A percentile compares a stretch with the other conserved stretches of the same genome.
Conservation (phyloP, 1,140 invertebrate genomes). For the Sarcophaga peregrina region DNA sequence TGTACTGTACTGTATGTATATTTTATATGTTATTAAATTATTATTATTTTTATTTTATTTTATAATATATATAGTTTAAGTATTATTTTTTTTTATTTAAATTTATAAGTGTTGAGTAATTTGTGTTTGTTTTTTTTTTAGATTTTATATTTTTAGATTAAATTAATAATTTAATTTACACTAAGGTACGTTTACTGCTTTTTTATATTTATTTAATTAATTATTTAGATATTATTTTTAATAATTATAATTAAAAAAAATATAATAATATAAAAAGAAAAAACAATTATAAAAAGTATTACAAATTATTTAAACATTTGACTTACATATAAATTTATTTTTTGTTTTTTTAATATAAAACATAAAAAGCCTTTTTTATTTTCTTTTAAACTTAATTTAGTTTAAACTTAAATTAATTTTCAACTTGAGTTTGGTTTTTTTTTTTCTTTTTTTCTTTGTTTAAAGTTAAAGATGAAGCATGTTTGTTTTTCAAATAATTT, state of each 20-base stretch:
- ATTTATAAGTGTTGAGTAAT: constrained; percentile 16
- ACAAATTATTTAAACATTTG: too few species aligned
- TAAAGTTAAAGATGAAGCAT: too few species aligned
- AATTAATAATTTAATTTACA: constrained; percentile 30
- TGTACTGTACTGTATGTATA: background rate
- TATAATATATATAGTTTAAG: background rate
- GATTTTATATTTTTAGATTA: constrained; percentile 20
- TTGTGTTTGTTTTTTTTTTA: constrained; percentile 6
- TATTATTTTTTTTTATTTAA: background rate
- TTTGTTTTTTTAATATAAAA: too few species aligned
- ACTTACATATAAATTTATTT: too few species aligned
- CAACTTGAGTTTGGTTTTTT: too few species aligned
- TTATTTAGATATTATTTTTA: constrained; percentile 26
- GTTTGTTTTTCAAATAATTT: too few species aligned
- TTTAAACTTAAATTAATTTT: too few species aligned
- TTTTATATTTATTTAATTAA: background rate
- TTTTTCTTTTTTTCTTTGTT: too few species aligned
- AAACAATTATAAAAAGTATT: too few species aligned
- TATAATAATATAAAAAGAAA: too few species aligned
- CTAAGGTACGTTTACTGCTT: constrained; percentile 39
- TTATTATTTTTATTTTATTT: background rate
- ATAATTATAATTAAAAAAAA: background rate
- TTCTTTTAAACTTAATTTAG: too few species aligned
- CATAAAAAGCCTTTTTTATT: too few species aligned
- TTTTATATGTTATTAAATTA: background rate